These are phyloP conservation scores for Pseudanteris insignis DNA, from an alignment of 2,888 invertebrate genomes.

Conservation along the genomic window DNA sequence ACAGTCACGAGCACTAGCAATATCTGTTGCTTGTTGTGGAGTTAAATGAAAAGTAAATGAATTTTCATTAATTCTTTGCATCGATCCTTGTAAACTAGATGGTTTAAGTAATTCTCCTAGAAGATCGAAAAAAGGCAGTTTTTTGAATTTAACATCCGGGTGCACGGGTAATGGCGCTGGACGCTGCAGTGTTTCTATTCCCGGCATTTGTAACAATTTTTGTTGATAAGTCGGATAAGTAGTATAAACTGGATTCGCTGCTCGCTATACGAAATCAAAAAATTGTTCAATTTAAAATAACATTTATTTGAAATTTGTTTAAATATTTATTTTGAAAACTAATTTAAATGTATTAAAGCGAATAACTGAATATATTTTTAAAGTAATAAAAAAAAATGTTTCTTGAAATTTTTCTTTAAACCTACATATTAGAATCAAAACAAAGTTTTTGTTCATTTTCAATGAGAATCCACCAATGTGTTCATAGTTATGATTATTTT, in stretches of 20 bases:
- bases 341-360: no score
- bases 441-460: no score
- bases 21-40: constrained; percentile 91
- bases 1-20: constrained; percentile 82
- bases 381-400: no score
- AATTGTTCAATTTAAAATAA: neutral
- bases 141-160: constrained; percentile 92
- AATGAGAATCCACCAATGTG: no score
- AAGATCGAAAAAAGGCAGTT: constrained; percentile 92
- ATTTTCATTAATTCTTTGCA: constrained; percentile 83
- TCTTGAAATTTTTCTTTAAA: no score
- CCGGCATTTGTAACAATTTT: constrained; percentile 55
- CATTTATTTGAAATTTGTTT: neutral
- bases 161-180: constrained; percentile 78
- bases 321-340: no score
- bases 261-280: no score
- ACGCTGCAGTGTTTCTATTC: constrained; percentile 56
- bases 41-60: constrained; percentile 89
- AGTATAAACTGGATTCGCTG: constrained; percentile 54
- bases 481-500: no score
- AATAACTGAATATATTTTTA: no score
- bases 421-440: no score
- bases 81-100: constrained; percentile 77
- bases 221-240: constrained; percentile 54
- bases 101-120: constrained; percentile 88